Evolutionary conservation across 2,797 vertebrate genomes (phyloP), one percentile per base, ranked within the genome.

Genomic region (Pristis pectinata): DNA sequence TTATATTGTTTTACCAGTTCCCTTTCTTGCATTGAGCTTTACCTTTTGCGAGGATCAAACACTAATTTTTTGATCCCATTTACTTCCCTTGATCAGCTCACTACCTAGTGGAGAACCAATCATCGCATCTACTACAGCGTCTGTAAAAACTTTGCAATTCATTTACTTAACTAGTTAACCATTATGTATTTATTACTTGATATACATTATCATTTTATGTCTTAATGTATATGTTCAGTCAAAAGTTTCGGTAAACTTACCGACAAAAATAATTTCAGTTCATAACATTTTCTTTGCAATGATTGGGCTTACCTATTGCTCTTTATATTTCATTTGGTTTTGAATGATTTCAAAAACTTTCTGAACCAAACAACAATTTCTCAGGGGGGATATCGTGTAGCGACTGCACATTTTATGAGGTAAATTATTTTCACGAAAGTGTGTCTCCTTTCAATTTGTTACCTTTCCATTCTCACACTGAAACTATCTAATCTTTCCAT

Each of bases 361-460:
- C 27, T n/a, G 44, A 15, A 53, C 41, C 30, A n/a, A 49, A 44
- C 4, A 19, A n/a, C 70, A 53, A n/a, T 93, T 72, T 44, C 3
- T 49, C 22, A 10, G 61, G 87, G 67, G 37, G 64, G 11, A 0
- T 8, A 30, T 74, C 27, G 41, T 6, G 70, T 74, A 41, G 49
- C 30, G 2, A n/a, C n/a, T 76, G 41, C 22, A 24, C 41, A 94
- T 76, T 94, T 76, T 94, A 49, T 17, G 11, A n/a, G 70, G 17
- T 56, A 30, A 76, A 76, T 76, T 94, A 56, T 74, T 94, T 94
- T 24, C 70, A 19, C 27, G 2, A 7, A 76, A 76, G 94, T 74
- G 92, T 53, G 64, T 70, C 64, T 44, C 37, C 67, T 70, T 72
- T 93, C 91, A 72, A 70, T 93, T 93, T 93, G 91, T 64, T 53